A percentile compares a stretch with the other conserved stretches of the same genome.
phyloP scores from a whole-genome alignment of 2,113 vertebrate genomes.

The Aegotheles bennettii region DNA sequence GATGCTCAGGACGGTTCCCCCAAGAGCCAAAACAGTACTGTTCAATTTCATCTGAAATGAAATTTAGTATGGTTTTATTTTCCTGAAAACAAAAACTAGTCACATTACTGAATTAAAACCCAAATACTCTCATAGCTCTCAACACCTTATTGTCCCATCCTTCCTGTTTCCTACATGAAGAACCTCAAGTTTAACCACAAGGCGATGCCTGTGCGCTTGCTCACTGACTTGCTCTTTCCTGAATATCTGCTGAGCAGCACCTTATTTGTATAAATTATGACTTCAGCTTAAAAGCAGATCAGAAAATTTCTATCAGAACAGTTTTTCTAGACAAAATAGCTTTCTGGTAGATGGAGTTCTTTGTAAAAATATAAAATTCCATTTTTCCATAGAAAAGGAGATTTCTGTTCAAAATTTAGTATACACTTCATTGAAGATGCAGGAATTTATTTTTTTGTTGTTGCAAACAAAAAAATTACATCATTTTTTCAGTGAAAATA shows the following conservation, averaged over 20 bases:
- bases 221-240: neutral
- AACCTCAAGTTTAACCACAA: neutral
- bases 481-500: neutral
- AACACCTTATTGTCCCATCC: neutral
- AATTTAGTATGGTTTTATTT: neutral
- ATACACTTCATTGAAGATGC: neutral
- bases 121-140: neutral
- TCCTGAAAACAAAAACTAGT: neutral
- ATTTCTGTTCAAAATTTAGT: neutral
- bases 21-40: neutral
- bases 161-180: neutral
- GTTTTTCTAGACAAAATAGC: neutral
- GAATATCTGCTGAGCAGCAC: neutral
- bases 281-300: neutral
- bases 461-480: neutral
- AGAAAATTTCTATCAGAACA: neutral
- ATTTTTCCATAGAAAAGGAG: neutral
- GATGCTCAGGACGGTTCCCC: neutral
- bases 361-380: neutral
- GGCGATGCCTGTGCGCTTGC: neutral
- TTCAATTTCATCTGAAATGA: neutral
- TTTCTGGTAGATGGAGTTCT: neutral
- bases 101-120: neutral
- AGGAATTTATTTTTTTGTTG: too few relatives aligned
- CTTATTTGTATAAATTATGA: neutral